Conservation (phyloP, 2,113 vertebrate species). For the Neoarius graeffei region DNA sequence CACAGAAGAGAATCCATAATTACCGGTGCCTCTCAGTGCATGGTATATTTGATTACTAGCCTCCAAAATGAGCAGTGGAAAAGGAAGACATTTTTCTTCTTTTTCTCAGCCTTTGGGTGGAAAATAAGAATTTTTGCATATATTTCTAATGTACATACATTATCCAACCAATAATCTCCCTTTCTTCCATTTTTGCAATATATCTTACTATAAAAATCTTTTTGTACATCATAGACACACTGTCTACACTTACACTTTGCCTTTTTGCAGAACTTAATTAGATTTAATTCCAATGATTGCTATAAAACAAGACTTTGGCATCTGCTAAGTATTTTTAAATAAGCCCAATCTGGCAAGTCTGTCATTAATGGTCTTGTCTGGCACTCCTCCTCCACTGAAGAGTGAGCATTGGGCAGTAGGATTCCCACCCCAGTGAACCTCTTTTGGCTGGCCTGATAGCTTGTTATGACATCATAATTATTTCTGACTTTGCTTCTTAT, state of each 20-base stretch:
- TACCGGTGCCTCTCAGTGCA: no score
- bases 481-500: background rate
- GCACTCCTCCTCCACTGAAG: background rate
- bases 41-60: background rate
- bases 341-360: background rate
- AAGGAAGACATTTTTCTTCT: background rate
- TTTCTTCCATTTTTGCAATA: background rate
- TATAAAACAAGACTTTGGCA: background rate
- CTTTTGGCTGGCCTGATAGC: background rate
- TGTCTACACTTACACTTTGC: background rate
- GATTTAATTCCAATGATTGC: background rate
- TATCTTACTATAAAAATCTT: background rate
- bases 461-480: background rate
- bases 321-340: no score
- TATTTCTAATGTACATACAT: no score
- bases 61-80: background rate
- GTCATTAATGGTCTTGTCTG: background rate
- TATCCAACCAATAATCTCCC: no score
- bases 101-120: background rate
- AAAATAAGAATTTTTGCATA: no score
- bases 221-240: no score
- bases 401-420: background rate
- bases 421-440: background rate
- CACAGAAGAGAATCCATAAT: no score
- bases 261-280: background rate